Percentiles rank a stretch among this genome's conserved stretches.
phyloP scores from a whole-genome alignment of 2,797 vertebrate genomes.

The Eidolon dupreanum region DNA sequence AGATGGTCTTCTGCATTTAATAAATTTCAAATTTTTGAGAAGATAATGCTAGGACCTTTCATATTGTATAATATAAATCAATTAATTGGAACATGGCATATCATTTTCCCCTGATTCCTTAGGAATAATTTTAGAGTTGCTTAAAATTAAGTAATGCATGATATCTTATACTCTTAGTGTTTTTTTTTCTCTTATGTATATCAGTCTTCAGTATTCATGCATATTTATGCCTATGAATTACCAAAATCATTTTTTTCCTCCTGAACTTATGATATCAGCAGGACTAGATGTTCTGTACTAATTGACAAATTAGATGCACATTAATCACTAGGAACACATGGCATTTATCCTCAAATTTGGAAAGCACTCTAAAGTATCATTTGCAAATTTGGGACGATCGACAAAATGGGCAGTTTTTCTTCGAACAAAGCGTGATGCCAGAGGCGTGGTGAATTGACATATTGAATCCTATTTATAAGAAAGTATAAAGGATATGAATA shows the following conservation, averaged over 20 bases:
- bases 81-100: not conserved
- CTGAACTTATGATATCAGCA: constrained; percentile 52
- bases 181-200: constrained; percentile 33
- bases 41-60: not conserved
- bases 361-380: constrained; percentile 70
- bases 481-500: not conserved
- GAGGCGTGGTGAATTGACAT: constrained; percentile 29
- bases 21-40: constrained; percentile 22
- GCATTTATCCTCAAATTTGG: constrained; percentile 65
- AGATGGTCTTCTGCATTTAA: not conserved
- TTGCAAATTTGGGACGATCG: constrained; percentile 63
- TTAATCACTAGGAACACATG: constrained; percentile 74
- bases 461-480: constrained; percentile 35
- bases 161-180: not conserved
- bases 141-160: not conserved
- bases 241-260: constrained; percentile 36
- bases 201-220: constrained; percentile 47
- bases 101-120: constrained; percentile 4
- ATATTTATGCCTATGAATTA: constrained; percentile 61
- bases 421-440: constrained; percentile 15
- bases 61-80: not conserved
- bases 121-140: not conserved
- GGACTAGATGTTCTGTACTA: constrained; percentile 74
- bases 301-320: constrained; percentile 70
- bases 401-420: constrained; percentile 58